phyloP scores from a whole-genome alignment of 2,113 vertebrate species.

The Alethe castanea region DNA sequence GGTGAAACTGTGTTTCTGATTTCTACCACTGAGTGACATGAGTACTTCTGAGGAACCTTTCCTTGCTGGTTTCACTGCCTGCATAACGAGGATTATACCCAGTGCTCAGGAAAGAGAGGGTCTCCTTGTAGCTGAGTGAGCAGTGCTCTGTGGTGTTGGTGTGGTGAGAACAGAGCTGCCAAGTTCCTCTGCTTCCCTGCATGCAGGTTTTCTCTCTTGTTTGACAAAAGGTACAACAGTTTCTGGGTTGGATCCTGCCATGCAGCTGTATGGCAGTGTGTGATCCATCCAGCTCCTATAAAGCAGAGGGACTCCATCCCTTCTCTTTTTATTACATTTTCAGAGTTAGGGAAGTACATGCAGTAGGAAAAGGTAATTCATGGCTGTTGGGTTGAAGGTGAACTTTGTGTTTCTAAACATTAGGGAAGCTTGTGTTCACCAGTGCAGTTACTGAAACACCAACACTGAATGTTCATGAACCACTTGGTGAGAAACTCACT shows the following conservation, averaged over 20 bases:
- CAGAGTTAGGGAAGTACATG: not conserved
- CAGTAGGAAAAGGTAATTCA: not conserved
- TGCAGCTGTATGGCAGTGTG: not conserved
- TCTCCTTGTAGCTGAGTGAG: rapidly evolving
- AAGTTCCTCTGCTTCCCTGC: not conserved
- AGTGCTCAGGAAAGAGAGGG: not conserved
- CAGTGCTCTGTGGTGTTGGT: not conserved
- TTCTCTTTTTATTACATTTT: not conserved
- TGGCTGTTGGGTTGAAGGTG: not conserved
- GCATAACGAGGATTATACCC: not conserved
- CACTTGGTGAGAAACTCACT: not conserved
- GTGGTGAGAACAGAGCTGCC: not conserved
- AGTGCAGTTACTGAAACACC: not conserved
- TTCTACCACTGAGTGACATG: rapidly evolving
- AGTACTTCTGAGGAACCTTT: not conserved
- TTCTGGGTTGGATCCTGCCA: not conserved
- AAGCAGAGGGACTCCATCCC: not conserved
- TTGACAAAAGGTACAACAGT: not conserved
- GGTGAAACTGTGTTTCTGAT: not conserved
- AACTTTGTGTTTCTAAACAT: not conserved
- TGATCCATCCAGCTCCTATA: rapidly evolving
- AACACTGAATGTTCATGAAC: not conserved
- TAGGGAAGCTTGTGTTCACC: not conserved
- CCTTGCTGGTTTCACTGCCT: not conserved
- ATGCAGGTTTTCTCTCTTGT: not conserved